Conservation (phyloP, 2,888 invertebrate genomes). For the Xanthia togata region DNA sequence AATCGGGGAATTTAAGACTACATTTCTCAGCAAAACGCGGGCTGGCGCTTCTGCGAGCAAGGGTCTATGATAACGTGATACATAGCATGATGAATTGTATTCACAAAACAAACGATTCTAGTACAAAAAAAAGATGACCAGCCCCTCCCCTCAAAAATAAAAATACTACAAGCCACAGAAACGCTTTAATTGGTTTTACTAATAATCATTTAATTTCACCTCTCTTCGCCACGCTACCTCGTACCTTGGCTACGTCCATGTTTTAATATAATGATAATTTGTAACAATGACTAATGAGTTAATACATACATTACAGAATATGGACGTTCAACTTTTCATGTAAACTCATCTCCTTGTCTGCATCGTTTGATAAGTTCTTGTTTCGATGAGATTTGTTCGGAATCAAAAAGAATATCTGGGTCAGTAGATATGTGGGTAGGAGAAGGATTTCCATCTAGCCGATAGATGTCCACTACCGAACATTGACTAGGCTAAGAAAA, state of each 20-base stretch:
- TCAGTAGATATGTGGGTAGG: conserved; percentile 33
- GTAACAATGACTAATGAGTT: conserved; percentile 34
- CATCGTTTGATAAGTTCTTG: conserved; percentile 58
- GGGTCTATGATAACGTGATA: not conserved
- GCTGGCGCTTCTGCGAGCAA: too few relatives aligned
- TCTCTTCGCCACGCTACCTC: not conserved
- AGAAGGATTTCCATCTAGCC: conserved; percentile 7
- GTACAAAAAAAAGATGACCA: not conserved
- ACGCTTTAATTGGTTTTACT: not conserved
- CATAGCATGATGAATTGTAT: not conserved
- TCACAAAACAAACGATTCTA: not conserved
- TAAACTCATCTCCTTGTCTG: conserved; percentile 50
- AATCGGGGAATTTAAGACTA: too few relatives aligned
- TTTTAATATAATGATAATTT: conserved; percentile 11
- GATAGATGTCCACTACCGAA: conserved; percentile 15
- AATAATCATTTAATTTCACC: not conserved
- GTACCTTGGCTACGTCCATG: conserved; percentile 41
- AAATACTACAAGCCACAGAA: not conserved
- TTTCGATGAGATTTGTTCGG: conserved; percentile 60
- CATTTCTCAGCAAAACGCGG: too few relatives aligned
- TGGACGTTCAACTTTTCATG: conserved; percentile 40
- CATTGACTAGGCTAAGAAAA: not conserved
- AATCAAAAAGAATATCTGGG: conserved; percentile 53
- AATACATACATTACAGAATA: conserved; percentile 48
- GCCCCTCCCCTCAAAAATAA: not conserved